Evolutionary conservation across 2,888 invertebrate species (phyloP), one percentile per base, ranked within the genome.

Genomic region (Oscheius myriophilus): DNA sequence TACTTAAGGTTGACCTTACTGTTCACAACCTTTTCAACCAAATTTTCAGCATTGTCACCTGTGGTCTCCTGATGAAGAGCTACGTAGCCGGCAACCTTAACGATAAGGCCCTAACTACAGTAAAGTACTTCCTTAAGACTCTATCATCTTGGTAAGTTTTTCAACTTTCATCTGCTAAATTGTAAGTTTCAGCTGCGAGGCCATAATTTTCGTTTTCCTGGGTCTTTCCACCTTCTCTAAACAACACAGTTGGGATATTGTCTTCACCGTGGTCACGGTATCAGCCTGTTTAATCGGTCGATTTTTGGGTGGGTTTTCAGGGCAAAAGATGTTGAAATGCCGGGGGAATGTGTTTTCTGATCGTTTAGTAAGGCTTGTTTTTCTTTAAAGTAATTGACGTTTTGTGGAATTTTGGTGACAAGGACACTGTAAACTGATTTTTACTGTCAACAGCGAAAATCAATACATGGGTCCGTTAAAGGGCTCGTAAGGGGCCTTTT

Each of bases 141-240:
- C 88, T 97, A 82, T 95, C 96, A 70, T 95, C 94, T 78, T 93
- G 76, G 83, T 81, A 39, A 59, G 57, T 54, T 49, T 33, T 6
- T 43, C 45, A 11, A 11, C 52, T 53, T 53, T 18, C 52, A n/a
- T n/a, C n/a, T n/a, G n/a, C 23, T 21, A 26, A 45, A 61, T 12
- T 16, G 49, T 4, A 16, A 16, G 14, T 69, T 80, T 59, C 58
- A 84, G 95, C 2, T 94, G 96, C 18, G 98, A 98, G 89, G 96
- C 97, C 3, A 94, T 98, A 87, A 97, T 98, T 87, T 98, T 98
- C 89, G 95, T 98, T 93, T 96, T 97, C 89, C 91, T 98, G 70
- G 98, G 97, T 11, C 94, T 97, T 25, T 95, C 96, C n/a, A 96
- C 96, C 0, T 93, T 89, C 57, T 95, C 75, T 93, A 94, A 87